Evolutionary conservation across 2,113 vertebrate species (phyloP).

Genomic region (Megaceryle torquata): DNA sequence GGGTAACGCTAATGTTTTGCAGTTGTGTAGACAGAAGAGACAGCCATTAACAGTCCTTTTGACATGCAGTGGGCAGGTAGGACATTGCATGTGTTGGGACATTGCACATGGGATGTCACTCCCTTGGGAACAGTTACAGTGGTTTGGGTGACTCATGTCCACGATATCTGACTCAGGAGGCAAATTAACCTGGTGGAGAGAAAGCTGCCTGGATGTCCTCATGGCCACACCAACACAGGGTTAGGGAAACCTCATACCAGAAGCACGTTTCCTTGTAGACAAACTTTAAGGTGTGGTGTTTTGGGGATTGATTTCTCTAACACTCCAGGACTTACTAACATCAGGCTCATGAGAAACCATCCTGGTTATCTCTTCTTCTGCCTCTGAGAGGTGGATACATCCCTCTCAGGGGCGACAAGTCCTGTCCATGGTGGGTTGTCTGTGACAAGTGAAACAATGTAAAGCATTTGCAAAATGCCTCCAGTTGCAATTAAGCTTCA

Average conservation of each 20-base stretch:
- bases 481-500: neutral
- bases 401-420: neutral
- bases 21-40: neutral
- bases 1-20: neutral
- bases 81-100: neutral
- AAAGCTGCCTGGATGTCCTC: neutral
- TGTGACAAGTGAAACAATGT: neutral
- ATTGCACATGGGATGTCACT: neutral
- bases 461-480: neutral
- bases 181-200: neutral
- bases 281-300: neutral
- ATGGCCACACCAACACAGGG: neutral
- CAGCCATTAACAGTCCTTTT: neutral
- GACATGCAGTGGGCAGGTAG: rapidly evolving
- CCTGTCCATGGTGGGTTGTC: neutral
- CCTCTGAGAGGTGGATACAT: neutral
- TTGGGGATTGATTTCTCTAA: rapidly evolving
- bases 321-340: neutral
- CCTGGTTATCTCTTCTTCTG: neutral
- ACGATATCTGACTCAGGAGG: neutral
- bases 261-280: rapidly evolving
- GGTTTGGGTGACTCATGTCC: neutral
- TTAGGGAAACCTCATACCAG: neutral
- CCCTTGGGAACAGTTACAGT: neutral
- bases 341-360: neutral